Base-by-base conservation (phyloP, 2,113 vertebrate genomes). In the Collichthys lucidus region DNA sequence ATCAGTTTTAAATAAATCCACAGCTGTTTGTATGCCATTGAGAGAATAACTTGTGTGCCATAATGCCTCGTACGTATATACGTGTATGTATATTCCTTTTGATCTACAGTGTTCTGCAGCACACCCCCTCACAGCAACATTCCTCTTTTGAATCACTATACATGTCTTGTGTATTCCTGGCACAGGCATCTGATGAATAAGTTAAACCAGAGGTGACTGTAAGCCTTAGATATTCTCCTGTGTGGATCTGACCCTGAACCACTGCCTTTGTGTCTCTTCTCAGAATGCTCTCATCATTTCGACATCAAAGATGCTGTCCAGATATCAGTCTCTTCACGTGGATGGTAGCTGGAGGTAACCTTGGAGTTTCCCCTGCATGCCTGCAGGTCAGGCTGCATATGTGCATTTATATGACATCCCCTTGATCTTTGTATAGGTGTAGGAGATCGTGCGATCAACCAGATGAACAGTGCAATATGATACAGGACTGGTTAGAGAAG, bases 151-250 rank as follows among this genome's bases (percentile, higher is more conserved):
- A 86, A 79, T 77, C 61, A 44, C 67, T 62, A 26, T 68, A 59
- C 62, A 63, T 59, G 63, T 40, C 79, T 82, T 85, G 69, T 77
- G 68, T 78, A 80, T 85, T 74, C 75, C 74, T 56, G 35, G 24
- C 74, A 17, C 61, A 59, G 50, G 47, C 68, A 72, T 79, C 24
- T 82, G 83, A 93, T 63, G 77, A 92, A 90, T 90, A 89, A 83
- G 74, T 89, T 53, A 86, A 89, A 86, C 53, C 73, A 72, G 55
- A 67, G 79, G 65, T 57, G 55, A 44, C 75, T 42, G 47, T 20
- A 53, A 42, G 79, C 66, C 75, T 82, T 35, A 71, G 60, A 86
- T 63, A 60, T 80, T 77, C 78, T 85, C 76, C 52, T 71, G 78
- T 85, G 74, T 60, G 67, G 53, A 64, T 85, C 89, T 84, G 87